These are phyloP conservation scores for Buathra laborator DNA, from an alignment of 2,888 invertebrate species.

Conservation along the genomic window DNA sequence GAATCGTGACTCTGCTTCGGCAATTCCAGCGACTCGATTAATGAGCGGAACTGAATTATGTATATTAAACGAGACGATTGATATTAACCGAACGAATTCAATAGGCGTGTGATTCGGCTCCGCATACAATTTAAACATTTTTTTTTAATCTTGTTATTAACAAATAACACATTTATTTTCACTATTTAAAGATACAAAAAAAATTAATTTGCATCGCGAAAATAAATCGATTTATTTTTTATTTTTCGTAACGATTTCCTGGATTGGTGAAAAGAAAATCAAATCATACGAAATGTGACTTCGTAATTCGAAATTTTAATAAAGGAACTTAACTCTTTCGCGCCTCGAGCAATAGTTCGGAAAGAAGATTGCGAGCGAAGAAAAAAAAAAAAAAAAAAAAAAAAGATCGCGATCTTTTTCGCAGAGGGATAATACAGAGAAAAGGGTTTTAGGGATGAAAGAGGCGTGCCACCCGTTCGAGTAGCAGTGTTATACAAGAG, in stretches of 20 bases:
- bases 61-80: constrained; percentile 11
- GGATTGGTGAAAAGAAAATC: not conserved
- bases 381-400: constrained; percentile 33
- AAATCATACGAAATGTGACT: not conserved
- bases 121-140: too few species aligned
- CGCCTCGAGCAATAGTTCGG: constrained; percentile 28
- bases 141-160: too few species aligned
- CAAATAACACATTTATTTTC: not conserved
- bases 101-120: not conserved
- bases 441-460: constrained; percentile 72
- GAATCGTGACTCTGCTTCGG: constrained; percentile 39
- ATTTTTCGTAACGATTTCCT: not conserved
- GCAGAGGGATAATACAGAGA: constrained; percentile 32
- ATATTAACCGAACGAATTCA: not conserved
- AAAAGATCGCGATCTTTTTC: constrained; percentile 15
- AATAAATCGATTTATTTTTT: not conserved
- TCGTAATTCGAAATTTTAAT: not conserved
- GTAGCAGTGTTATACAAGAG: constrained; percentile 29
- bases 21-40: constrained; percentile 18
- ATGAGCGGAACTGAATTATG: constrained; percentile 41
- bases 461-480: constrained; percentile 75
- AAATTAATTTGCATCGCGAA: not conserved
- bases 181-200: too few species aligned
- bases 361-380: constrained; percentile 67
- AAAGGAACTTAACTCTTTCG: constrained; percentile 17